Base-by-base conservation (phyloP, 2,888 invertebrate species). In the Malthinus seriepunctatus region DNA sequence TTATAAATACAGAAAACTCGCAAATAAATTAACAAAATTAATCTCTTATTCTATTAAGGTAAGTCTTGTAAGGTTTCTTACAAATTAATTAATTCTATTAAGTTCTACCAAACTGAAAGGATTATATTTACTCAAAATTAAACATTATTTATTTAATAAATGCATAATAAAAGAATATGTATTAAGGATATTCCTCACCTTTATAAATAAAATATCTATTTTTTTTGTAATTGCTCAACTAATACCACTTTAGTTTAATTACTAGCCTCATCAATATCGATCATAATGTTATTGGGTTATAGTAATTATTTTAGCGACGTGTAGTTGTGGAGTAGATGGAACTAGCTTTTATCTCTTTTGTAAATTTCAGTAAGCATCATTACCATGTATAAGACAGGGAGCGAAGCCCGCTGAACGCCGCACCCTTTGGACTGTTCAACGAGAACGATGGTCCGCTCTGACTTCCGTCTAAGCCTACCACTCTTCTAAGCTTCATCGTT, bases 11-110 rank as follows among this genome's bases (percentile, higher is more conserved):
- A 45, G 11, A 42, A 9, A 32, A 48, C 49, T 39, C 32, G 46
- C 56, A 56, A 69, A 73, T 73, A 69, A 68, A 68, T 73, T 72
- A 76, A 75, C 74, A 75, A 76, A 76, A 74, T 73, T 73, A 76
- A 75, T 71, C 71, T 71, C 69, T 72, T 71, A 76, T 74, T 73
- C 73, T 71, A 76, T 76, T 76, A 76, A 70, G 69, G 63, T 65
- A 64, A 71, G 73, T 68, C 72, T 71, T 71, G 63, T 65, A 64
- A 71, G 73, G 68, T 71, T 71, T 71, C 71, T 71, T 70, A 70
- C 73, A 73, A 72, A 74, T 73, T 73, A 75, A 75, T 73, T 73
- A 68, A 64, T 67, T 67, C 62, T 54, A 68, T 72, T 72, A 72
- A n/a, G 23, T 39, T 39, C 11, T 3, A 8, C 9, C 39, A 39